Conservation (phyloP, 2,888 invertebrate genomes). For the Apamea monoglypha region DNA sequence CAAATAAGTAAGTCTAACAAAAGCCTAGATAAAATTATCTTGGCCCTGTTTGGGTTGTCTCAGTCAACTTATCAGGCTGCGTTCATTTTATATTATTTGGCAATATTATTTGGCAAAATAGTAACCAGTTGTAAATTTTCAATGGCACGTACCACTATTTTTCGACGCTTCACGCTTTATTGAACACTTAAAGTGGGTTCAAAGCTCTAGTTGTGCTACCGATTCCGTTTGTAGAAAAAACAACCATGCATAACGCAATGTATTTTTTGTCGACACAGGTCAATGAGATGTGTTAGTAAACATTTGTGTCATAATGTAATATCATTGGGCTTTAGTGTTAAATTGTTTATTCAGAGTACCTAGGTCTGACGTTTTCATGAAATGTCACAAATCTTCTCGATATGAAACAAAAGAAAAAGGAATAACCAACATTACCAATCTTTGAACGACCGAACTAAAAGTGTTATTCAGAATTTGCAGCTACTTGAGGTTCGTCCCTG, state of each 20-base stretch:
- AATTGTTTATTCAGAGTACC: neutral
- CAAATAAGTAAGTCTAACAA: conserved; percentile 40
- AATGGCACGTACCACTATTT: conserved; percentile 49
- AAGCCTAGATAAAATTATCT: conserved; percentile 38
- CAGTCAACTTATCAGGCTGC: conserved; percentile 21
- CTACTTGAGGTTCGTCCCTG: neutral
- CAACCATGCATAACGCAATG: conserved; percentile 43
- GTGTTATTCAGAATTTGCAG: neutral
- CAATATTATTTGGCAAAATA: conserved; percentile 32
- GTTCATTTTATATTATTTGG: conserved; percentile 18
- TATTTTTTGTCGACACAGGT: conserved; percentile 51
- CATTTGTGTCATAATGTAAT: conserved; percentile 1
- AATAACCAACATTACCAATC: neutral
- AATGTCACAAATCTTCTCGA: neutral
- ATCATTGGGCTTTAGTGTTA: neutral
- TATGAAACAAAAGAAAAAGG: neutral
- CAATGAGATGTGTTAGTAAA: conserved; percentile 32
- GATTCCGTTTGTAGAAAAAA: conserved; percentile 58
- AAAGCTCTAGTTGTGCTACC: conserved; percentile 60
- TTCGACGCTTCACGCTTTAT: conserved; percentile 62
- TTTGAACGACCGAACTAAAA: neutral
- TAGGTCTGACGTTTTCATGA: neutral
- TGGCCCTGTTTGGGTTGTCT: conserved; percentile 29
- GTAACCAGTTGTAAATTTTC: conserved; percentile 31
- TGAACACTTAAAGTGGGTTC: conserved; percentile 57